These are phyloP conservation scores for Laticauda laticaudata DNA, from an alignment of 2,113 vertebrate genomes.

Conservation along the genomic window DNA sequence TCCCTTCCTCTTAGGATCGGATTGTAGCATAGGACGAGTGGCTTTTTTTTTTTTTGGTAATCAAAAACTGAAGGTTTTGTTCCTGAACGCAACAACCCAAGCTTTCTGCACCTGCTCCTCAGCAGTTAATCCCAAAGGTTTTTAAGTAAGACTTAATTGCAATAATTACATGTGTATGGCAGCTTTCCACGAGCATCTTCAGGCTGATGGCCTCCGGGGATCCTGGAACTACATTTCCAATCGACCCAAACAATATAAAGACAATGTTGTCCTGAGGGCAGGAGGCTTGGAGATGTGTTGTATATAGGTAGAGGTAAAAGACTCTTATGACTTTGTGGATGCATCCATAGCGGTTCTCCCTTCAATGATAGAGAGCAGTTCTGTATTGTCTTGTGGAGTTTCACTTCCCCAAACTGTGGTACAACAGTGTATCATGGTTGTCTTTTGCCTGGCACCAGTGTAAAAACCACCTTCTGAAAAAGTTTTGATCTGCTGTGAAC, in stretches of 20 bases:
- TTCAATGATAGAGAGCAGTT: not conserved
- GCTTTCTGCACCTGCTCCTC: not conserved
- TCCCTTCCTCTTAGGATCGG: not conserved
- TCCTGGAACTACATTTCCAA: not conserved
- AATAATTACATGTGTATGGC: not conserved
- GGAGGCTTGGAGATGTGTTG: not conserved
- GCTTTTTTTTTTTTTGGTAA: not conserved
- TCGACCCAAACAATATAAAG: not conserved
- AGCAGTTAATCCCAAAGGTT: not conserved
- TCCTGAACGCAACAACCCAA: not conserved
- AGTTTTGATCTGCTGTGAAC: not conserved
- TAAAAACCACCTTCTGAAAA: not conserved
- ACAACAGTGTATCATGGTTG: not conserved
- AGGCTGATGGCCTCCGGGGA: too few relatives aligned
- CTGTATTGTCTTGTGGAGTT: not conserved
- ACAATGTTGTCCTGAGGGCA: not conserved
- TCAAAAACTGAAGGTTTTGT: not conserved
- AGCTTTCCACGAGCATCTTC: not conserved
- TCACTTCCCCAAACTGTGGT: not conserved
- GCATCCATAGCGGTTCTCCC: not conserved
- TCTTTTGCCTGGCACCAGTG: not conserved
- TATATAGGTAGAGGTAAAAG: not conserved
- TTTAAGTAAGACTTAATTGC: not conserved
- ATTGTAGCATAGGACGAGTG: not conserved
- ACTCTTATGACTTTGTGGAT: not conserved